Percentiles rank a stretch among this genome's conserved stretches.
Evolutionary conservation across 2,113 vertebrate species (phyloP).

Genomic region (Oreocharis arfaki): DNA sequence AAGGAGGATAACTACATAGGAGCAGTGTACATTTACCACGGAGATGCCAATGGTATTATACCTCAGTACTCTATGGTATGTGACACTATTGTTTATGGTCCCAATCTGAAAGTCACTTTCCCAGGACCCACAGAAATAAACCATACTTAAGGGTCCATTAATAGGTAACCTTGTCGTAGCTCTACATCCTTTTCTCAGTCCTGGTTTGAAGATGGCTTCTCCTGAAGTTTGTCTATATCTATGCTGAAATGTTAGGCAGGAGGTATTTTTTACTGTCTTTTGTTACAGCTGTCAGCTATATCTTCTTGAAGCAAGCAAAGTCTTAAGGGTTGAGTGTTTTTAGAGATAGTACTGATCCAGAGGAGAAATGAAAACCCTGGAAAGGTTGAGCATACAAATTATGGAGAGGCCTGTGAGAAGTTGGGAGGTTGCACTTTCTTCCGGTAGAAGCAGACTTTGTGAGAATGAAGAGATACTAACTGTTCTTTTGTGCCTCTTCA

Average conservation of each 20-base stretch:
- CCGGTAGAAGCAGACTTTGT: neutral
- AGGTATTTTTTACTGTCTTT: neutral
- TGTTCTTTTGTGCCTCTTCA: neutral
- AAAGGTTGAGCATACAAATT: neutral
- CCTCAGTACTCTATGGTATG: conserved; percentile 92
- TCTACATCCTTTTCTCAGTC: neutral
- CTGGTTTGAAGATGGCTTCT: neutral
- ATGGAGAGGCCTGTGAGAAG: neutral
- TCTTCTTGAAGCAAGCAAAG: neutral
- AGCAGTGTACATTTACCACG: conserved; percentile 94
- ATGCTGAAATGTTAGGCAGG: neutral
- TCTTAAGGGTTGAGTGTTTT: neutral
- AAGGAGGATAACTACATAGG: conserved; percentile 90
- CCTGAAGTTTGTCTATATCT: neutral
- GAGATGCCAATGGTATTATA: conserved; percentile 81
- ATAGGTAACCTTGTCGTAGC: neutral
- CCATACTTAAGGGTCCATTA: neutral
- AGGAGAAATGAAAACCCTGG: neutral
- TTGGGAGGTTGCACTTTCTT: neutral
- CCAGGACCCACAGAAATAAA: neutral
- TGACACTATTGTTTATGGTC: neutral
- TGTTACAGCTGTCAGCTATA: neutral
- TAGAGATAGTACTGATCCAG: neutral
- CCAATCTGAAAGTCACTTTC: neutral
- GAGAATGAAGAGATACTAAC: neutral